Percentiles rank a stretch among this genome's conserved stretches.
Evolutionary conservation across 2,888 invertebrate species (phyloP).

Genomic region (Crematogaster levior): DNA sequence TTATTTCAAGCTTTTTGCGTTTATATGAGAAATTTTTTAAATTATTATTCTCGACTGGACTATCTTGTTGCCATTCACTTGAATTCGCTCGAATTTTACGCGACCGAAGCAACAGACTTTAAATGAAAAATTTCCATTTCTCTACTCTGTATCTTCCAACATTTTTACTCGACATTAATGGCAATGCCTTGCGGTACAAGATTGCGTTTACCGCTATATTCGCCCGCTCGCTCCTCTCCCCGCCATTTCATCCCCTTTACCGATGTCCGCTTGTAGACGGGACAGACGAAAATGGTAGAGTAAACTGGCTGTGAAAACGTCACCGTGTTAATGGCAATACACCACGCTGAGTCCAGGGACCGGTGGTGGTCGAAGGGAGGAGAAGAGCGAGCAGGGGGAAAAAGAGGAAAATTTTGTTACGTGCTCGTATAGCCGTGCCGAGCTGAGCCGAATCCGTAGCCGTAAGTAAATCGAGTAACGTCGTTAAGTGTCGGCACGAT

Average conservation of each 20-base stretch:
- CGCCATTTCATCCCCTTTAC: neutral
- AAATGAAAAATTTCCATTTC: constrained; percentile 37
- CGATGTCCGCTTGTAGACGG: constrained; percentile 19
- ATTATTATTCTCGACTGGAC: neutral
- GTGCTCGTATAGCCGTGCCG: neutral
- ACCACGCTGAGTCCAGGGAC: constrained; percentile 18
- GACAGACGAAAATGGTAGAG: constrained; percentile 43
- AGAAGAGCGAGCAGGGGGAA: neutral
- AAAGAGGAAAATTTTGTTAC: constrained; percentile 53
- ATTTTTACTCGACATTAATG: constrained; percentile 34
- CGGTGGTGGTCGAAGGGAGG: no score
- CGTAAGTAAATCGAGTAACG: constrained; percentile 35
- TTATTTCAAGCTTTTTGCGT: neutral
- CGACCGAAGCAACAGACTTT: neutral
- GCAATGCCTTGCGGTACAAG: constrained; percentile 10
- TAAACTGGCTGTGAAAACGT: constrained; percentile 54
- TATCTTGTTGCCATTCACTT: neutral
- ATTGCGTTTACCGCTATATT: constrained; percentile 12
- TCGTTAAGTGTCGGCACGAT: constrained; percentile 36
- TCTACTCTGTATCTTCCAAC: neutral
- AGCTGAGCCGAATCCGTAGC: neutral
- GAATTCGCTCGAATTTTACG: neutral
- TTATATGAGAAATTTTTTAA: neutral
- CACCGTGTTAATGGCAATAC: constrained; percentile 51
- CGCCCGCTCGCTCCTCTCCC: neutral